Evolutionary conservation across 2,797 vertebrate genomes (phyloP), one percentile per base, ranked within the genome.

Genomic region (Scolopax bukidnonensis): DNA sequence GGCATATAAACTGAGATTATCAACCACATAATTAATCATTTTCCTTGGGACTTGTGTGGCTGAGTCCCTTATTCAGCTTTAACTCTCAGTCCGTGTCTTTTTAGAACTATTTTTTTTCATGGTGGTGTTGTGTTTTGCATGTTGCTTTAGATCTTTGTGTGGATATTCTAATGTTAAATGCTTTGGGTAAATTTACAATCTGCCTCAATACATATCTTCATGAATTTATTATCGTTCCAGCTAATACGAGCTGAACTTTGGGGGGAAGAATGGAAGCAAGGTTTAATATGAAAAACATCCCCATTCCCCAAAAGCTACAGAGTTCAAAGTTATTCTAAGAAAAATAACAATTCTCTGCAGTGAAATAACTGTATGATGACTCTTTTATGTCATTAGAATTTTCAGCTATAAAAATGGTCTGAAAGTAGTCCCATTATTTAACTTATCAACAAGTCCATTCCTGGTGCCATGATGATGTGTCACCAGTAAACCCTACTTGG

Each of bases 311-410:
- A 82, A 90, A 87, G 77, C 70, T 94, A 75, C 53, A 61, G 48
- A 92, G 71, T 65, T 96, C 67, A 89, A 79, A 95, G 85, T 90
- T 89, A 83, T 80, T 89, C 83, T 95, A 87, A 94, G 83, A 95
- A 92, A 96, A 95, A 90, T 36, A 92, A 84, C 59, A 82, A 36
- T 82, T 89, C 47, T 95, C 70, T 4, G 1, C 74, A 83, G 56
- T 87, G 75, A 92, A 94, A 95, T 95, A 90, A 82, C 33, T 73
- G 32, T 12, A 19, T 60, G 73, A 86, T 79, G 69, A 95, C 91
- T 95, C 77, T 93, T 79, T 50, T 41, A 87, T 70, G 70, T 83
- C 80, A 74, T 79, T 63, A 89, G 77, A 82, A 79, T 80, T 85
- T 94, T 91, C 45, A 95, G 88, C 71, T 67, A 83, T 87, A 89